Conservation (phyloP, 2,888 invertebrate genomes). For the Azorinus chamasolen region DNA sequence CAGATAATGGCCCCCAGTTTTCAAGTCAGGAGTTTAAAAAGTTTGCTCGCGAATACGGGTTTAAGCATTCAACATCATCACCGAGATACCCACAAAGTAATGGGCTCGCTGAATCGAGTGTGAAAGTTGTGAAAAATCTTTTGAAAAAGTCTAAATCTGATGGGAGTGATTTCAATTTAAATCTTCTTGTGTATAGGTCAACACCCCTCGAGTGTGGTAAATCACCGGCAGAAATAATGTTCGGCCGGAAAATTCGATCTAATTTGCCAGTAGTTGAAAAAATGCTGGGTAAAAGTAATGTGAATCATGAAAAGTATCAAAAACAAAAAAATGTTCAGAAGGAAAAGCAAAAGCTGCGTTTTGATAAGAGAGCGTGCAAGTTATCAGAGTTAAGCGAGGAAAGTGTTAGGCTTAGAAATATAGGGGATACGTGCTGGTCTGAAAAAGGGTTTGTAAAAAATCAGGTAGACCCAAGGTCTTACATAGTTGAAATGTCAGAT, state of each 20-base stretch:
- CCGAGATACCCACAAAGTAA: conserved; percentile 17
- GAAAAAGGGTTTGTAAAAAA: not conserved
- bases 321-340: not conserved
- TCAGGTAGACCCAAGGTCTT: not conserved
- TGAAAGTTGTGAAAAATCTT: too few species aligned
- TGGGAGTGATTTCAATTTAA: too few species aligned
- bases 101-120: conserved; percentile 3
- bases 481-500: not conserved
- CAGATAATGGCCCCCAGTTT: too few species aligned
- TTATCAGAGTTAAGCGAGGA: not conserved
- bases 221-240: conserved; percentile 1
- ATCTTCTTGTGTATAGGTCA: conserved; percentile 1
- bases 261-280: conserved; percentile 1
- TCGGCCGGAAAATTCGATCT: not conserved
- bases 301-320: not conserved
- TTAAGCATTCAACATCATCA: too few species aligned
- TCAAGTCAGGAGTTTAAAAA: too few species aligned
- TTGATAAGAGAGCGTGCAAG: not conserved
- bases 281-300: too few species aligned
- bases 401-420: conserved; percentile 6
- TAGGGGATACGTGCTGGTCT: conserved; percentile 6
- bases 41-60: too few species aligned
- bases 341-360: conserved; percentile 3
- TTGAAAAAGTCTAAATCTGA: too few species aligned
- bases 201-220: conserved; percentile 9